Evolutionary conservation across 1,140 invertebrate genomes (phyloP).

Genomic region (Drosophila novamexicana): DNA sequence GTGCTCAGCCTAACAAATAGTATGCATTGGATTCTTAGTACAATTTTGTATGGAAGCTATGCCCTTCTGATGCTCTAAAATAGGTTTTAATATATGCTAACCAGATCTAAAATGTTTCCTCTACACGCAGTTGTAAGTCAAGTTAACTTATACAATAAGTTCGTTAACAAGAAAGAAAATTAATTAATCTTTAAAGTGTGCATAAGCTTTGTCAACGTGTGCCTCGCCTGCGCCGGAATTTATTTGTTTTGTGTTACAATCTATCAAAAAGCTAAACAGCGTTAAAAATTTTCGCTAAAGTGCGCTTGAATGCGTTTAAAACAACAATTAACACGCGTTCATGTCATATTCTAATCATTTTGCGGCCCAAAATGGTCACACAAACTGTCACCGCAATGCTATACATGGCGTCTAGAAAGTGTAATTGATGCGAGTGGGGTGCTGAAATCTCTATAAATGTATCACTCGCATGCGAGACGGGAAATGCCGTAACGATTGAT

Average conservation of each 20-base stretch:
- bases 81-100: not conserved
- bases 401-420: conserved; percentile 44
- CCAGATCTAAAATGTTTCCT: not conserved
- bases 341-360: conserved; percentile 33
- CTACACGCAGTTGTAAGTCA: not conserved
- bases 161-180: not conserved
- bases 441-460: conserved; percentile 60
- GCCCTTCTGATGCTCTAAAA: not conserved
- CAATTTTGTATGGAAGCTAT: not conserved
- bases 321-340: conserved; percentile 40
- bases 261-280: conserved; percentile 18
- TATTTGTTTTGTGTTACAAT: not conserved
- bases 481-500: conserved; percentile 56
- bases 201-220: not conserved
- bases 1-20: too few relatives aligned
- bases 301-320: conserved; percentile 4
- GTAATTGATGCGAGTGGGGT: conserved; percentile 58
- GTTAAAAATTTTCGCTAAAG: conserved; percentile 15
- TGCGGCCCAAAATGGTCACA: conserved; percentile 41
- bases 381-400: conserved; percentile 24
- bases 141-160: not conserved
- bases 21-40: not conserved
- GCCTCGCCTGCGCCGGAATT: not conserved
- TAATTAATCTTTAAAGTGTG: not conserved
- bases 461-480: conserved; percentile 50